These are phyloP conservation scores for Sciurus vulgaris DNA, from an alignment of 2,797 vertebrate species.

Conservation along the genomic window DNA sequence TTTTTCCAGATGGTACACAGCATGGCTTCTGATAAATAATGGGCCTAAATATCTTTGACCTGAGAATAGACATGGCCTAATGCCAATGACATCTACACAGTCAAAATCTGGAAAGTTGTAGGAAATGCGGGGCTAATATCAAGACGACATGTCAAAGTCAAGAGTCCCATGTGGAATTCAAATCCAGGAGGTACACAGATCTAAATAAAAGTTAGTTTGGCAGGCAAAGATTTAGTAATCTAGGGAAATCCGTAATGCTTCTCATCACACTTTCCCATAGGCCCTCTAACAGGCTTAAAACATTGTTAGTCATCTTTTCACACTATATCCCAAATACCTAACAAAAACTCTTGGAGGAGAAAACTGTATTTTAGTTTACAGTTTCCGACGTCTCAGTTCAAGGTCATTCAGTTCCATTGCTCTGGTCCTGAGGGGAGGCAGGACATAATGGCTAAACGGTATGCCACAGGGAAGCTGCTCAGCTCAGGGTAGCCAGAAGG, in stretches of 20 bases:
- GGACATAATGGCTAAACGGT: too few relatives aligned
- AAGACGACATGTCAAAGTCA: not conserved
- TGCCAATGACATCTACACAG: not conserved
- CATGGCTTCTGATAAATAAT: not conserved
- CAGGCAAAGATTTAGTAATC: not conserved
- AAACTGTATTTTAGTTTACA: too few relatives aligned
- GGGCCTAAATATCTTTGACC: not conserved
- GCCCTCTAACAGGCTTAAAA: not conserved
- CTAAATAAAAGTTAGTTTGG: not conserved
- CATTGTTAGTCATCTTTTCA: too few relatives aligned
- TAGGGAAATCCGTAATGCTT: not conserved
- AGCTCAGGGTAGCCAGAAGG: too few relatives aligned
- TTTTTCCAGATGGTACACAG: not conserved
- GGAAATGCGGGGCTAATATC: not conserved
- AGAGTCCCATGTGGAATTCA: not conserved
- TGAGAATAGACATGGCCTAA: fast-evolving
- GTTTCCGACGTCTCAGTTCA: too few relatives aligned
- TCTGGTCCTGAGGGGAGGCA: too few relatives aligned
- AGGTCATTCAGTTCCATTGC: too few relatives aligned
- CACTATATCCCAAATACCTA: too few relatives aligned
- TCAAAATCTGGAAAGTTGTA: not conserved
- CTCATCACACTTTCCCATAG: not conserved
- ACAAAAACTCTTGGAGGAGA: too few relatives aligned
- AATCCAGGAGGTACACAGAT: too few relatives aligned
- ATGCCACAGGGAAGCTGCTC: too few relatives aligned